Percentiles rank a stretch among this genome's conserved stretches.
Evolutionary conservation across 2,888 invertebrate species (phyloP).

Genomic region (Bibio marci): DNA sequence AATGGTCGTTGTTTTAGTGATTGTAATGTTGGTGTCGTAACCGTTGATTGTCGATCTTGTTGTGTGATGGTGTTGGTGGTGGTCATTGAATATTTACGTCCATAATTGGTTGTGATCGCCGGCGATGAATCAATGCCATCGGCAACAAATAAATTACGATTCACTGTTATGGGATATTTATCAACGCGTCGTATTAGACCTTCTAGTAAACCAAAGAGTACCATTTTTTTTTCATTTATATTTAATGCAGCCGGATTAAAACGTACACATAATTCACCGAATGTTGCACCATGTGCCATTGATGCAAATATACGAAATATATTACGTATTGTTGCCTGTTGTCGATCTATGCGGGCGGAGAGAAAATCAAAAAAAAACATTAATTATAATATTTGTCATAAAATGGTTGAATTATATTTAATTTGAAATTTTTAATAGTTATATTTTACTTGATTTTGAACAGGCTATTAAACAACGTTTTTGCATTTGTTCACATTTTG

Average conservation of each 20-base stretch:
- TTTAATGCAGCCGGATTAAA: conserved; percentile 54
- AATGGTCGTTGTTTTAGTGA: no score
- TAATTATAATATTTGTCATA: neutral
- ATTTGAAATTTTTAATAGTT: no score
- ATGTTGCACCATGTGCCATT: conserved; percentile 59
- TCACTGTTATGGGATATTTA: conserved; percentile 40
- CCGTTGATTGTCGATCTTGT: neutral
- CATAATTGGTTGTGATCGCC: conserved; percentile 4
- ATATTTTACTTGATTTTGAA: conserved; percentile 49
- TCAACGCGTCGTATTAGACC: conserved; percentile 66
- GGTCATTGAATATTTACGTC: neutral
- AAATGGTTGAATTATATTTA: no score
- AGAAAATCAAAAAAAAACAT: neutral
- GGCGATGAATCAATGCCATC: no score
- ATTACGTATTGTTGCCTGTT: conserved; percentile 47
- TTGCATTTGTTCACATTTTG: conserved; percentile 45
- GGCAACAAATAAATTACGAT: conserved; percentile 14
- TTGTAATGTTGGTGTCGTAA: neutral
- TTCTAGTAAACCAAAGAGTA: conserved; percentile 76
- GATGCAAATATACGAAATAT: conserved; percentile 59
- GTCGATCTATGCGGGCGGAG: conserved; percentile 21
- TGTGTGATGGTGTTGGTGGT: neutral
- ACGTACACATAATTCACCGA: conserved; percentile 56
- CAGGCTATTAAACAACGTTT: conserved; percentile 52
- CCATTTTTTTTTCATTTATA: conserved; percentile 64